These are phyloP conservation scores for Drosophila borborema DNA, from an alignment of 2,888 invertebrate species.

Conservation along the genomic window DNA sequence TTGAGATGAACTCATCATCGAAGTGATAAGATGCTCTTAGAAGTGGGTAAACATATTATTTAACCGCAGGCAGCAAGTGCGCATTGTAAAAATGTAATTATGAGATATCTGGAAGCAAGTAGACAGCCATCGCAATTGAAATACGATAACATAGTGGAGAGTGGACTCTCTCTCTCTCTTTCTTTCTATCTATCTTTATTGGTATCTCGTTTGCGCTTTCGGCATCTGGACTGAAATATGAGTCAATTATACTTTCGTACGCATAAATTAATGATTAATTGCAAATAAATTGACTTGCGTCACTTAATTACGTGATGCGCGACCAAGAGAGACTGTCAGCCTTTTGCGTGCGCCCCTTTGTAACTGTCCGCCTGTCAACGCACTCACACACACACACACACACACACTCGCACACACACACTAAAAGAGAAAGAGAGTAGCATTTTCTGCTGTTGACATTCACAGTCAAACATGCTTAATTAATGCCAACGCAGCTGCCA, in stretches of 20 bases:
- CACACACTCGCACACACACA: constrained; percentile 19
- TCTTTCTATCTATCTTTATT: neutral
- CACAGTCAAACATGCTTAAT: constrained; percentile 81
- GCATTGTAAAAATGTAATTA: constrained; percentile 28
- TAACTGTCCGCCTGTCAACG: constrained; percentile 59
- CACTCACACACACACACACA: constrained; percentile 41
- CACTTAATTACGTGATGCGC: constrained; percentile 74
- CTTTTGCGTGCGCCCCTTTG: constrained; percentile 40
- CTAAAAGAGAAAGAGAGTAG: constrained; percentile 12
- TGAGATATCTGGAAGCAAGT: constrained; percentile 14
- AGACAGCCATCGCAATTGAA: constrained; percentile 40
- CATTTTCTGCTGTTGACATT: constrained; percentile 77
- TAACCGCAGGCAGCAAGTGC: constrained; percentile 11
- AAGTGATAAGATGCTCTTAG: constrained; percentile 4
- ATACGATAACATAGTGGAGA: constrained; percentile 29
- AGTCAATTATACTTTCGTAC: constrained; percentile 78
- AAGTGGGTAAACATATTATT: constrained; percentile 14
- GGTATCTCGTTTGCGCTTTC: neutral
- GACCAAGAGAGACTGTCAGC: constrained; percentile 51
- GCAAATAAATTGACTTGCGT: constrained; percentile 83
- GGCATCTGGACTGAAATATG: constrained; percentile 69
- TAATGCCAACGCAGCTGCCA: constrained; percentile 72
- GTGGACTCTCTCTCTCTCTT: neutral
- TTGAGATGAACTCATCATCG: neutral
- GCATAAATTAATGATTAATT: constrained; percentile 83